These are phyloP conservation scores for Diadema setosum DNA, from an alignment of 35 echinoderm and acorn worm genomes.

Conservation along the genomic window DNA sequence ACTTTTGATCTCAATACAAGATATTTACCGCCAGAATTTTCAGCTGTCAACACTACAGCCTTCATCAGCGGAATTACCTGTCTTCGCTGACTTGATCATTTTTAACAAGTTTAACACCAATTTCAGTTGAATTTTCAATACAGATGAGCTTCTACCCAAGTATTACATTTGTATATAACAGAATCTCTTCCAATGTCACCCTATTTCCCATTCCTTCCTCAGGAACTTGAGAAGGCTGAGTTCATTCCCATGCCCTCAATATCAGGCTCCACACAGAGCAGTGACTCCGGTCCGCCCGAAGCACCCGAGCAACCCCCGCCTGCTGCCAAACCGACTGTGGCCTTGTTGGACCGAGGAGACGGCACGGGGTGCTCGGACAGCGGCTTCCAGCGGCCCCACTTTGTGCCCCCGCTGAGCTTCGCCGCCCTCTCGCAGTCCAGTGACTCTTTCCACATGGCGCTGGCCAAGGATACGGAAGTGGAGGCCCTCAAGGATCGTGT, in stretches of 20 bases:
- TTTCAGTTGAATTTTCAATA: too few species aligned
- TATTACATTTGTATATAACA: background rate
- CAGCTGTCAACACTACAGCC: too few species aligned
- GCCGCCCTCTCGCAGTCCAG: conserved; percentile 68
- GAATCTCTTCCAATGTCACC: background rate
- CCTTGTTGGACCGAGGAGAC: background rate
- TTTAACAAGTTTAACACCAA: background rate
- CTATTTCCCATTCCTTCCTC: background rate
- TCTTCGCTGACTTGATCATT: background rate
- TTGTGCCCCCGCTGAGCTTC: conserved; percentile 79
- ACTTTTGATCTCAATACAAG: too few species aligned
- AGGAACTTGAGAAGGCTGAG: conserved; percentile 88
- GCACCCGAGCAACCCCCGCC: background rate
- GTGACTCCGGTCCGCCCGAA: background rate
- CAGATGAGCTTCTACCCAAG: too few species aligned
- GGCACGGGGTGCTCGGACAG: background rate
- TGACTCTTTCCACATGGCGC: conserved; percentile 51
- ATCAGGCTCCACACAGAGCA: background rate
- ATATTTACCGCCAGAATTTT: too few species aligned
- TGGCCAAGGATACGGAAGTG: conserved; percentile 76
- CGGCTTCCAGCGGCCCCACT: conserved; percentile 24
- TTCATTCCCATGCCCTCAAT: conserved; percentile 78
- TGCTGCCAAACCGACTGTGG: background rate
- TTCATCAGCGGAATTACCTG: background rate
- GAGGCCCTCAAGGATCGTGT: conserved; percentile 57